phyloP scores from a whole-genome alignment of 2,888 invertebrate genomes.

The Tetranychus truncatus region DNA sequence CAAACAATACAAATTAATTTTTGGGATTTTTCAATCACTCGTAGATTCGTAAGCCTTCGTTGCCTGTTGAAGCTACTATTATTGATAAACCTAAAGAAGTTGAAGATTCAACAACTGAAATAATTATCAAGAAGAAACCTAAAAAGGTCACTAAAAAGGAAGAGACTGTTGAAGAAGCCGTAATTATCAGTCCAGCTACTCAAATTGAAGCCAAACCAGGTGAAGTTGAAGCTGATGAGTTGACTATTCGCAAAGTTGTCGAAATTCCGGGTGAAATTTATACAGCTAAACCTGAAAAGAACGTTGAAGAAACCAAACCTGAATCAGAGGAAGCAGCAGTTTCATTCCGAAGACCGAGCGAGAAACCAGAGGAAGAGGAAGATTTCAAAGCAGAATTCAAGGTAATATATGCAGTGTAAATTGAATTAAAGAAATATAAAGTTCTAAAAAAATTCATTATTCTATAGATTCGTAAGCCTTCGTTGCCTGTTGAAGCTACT shows the following conservation, averaged over 20 bases:
- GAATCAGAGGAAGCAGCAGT: slow-evolving; percentile 12
- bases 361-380: slow-evolving; percentile 21
- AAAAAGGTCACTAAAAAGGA: background rate
- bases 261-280: slow-evolving; percentile 7
- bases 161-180: slow-evolving; percentile 14
- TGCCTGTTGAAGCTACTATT: slow-evolving; percentile 15
- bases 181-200: background rate
- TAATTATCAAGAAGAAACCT: slow-evolving; percentile 9
- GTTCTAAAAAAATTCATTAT: background rate
- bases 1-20: too few relatives aligned
- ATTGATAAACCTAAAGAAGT: slow-evolving; percentile 21
- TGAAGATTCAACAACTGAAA: slow-evolving; percentile 21
- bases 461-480: background rate
- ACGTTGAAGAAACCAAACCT: slow-evolving; percentile 2
- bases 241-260: background rate
- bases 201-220: background rate
- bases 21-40: background rate
- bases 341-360: slow-evolving; percentile 17
- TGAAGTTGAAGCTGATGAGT: background rate
- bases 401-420: slow-evolving; percentile 13
- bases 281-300: slow-evolving; percentile 16
- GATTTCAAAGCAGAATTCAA: slow-evolving; percentile 19
- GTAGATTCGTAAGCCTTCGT: slow-evolving; percentile 5
- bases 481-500: background rate
- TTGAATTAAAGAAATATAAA: background rate